Base-by-base conservation (phyloP, 2,113 vertebrate genomes). In the Lepidothrix coronata region DNA sequence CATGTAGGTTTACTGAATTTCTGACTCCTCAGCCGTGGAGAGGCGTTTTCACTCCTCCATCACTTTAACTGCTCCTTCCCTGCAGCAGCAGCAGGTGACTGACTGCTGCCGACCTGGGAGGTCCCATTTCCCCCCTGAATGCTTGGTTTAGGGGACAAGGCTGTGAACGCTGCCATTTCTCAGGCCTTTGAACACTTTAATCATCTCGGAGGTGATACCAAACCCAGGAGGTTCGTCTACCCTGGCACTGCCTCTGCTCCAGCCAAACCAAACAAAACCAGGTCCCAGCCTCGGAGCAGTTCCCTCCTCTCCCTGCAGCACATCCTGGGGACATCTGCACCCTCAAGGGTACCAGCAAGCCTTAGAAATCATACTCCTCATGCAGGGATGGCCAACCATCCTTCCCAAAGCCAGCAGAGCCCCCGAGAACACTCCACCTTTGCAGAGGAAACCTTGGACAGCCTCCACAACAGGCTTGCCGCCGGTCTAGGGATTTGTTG, bases 111-210 rank as follows among this genome's bases (percentile, higher is more conserved):
- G 67, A 70, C 85, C 93, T 22, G 8, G 39, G 63, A 91, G 65
- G 28, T 5, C 82, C 93, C 85, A 21, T 87, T 95, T 88, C 90
- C 72, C 74, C 49, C 6, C 14, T 3, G 52, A 73, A 91, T 18
- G 25, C n/a, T 65, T 12, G 49, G 85, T 75, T 96, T 43, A 28
- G 73, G 83, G 79, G 94, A 95, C 46, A 91, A 73, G 75, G 71
- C 87, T 37, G 48, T 2, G 6, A 92, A 80, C 8, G 58, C 82
- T 30, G 66, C 73, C 77, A 25, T 89, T 93, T 79, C 94, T 66
- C 65, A 35, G 77, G 55, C 48, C 92, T 91, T 25, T 67, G 89
- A 96, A 58, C 12, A 14, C 48, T 92, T 82, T 48, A 71, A 82
- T 93, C 85, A 85, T 62, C 95, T 85, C 24, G 3, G 72, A 89